A percentile compares a stretch with the other conserved stretches of the same genome.
Evolutionary conservation across 2,113 vertebrate species (phyloP).

Genomic region (Dascyllus trimaculatus): DNA sequence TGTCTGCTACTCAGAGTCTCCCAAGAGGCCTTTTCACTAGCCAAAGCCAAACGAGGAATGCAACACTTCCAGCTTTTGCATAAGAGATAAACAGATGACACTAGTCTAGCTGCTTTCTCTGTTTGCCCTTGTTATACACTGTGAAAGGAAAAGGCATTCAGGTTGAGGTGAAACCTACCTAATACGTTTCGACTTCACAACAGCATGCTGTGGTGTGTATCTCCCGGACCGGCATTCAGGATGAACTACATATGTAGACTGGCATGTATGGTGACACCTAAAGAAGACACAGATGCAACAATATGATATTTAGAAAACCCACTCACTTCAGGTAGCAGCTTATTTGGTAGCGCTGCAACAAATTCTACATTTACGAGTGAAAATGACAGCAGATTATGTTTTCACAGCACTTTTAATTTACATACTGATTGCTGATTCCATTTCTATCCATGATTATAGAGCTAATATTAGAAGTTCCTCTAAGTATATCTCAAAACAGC

Average conservation of each 20-base stretch:
- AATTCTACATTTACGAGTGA: too few species aligned
- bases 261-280: conserved; percentile 34
- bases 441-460: too few species aligned
- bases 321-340: background rate
- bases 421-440: too few species aligned
- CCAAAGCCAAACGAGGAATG: conserved; percentile 35
- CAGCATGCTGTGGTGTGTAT: conserved; percentile 49
- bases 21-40: background rate
- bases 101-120: background rate
- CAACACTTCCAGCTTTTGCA: conserved; percentile 42
- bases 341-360: too few species aligned
- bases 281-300: background rate
- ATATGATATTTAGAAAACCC: background rate
- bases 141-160: background rate
- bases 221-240: conserved; percentile 49
- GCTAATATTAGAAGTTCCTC: too few species aligned
- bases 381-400: too few species aligned
- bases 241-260: background rate
- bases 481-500: too few species aligned
- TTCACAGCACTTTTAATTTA: too few species aligned
- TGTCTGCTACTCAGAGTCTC: background rate
- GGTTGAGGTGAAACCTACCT: conserved; percentile 48
- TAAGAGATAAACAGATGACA: background rate
- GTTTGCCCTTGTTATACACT: background rate
- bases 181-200: conserved; percentile 62